A percentile compares a stretch with the other conserved stretches of the same genome.
Conservation (phyloP, 2,113 vertebrate species). For the human (Homo sapiens) region GRCh38 chr1:187986001-187986500, state of each 20-base stretch:
- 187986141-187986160: background rate
- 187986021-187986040: background rate
- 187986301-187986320: background rate
- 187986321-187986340: background rate
- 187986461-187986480: background rate
- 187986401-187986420: background rate
- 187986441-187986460: background rate
- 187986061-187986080: rapidly evolving
- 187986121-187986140: background rate
- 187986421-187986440: background rate
- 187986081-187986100: background rate
- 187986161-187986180: background rate
- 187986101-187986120: background rate
- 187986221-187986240: background rate
- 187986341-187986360: background rate
- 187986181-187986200: background rate
- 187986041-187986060: background rate
- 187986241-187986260: background rate
- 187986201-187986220: background rate
- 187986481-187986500: background rate
- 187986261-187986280: background rate
- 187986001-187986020: background rate
- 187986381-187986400: background rate
- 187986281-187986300: background rate
- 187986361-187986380: background rate